A percentile compares a stretch with the other conserved stretches of the same genome.
Evolutionary conservation across 2,888 invertebrate genomes (phyloP).

Genomic region (Tuberolachnus salignus): DNA sequence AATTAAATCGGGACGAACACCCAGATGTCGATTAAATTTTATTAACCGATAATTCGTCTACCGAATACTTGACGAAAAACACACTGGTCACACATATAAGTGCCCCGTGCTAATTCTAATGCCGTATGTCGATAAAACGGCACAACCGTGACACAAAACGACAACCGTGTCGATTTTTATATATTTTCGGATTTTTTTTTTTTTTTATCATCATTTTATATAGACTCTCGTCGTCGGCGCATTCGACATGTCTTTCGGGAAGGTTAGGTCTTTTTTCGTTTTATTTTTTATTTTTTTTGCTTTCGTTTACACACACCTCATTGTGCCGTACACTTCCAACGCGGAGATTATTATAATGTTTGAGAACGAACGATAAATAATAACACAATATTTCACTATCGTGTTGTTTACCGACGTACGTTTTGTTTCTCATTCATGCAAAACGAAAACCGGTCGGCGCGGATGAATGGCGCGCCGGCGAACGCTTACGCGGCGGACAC

Average conservation of each 20-base stretch:
- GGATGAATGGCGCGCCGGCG: constrained; percentile 26
- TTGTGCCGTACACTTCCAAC: neutral
- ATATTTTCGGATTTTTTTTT: neutral
- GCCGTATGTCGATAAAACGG: too few species aligned
- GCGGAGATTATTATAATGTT: constrained; percentile 23
- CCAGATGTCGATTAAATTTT: too few species aligned
- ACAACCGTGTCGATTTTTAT: neutral
- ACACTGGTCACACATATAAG: too few species aligned
- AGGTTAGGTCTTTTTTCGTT: constrained; percentile 29
- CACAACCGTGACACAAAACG: too few species aligned
- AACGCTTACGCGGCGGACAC: neutral
- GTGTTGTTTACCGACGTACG: constrained; percentile 48
- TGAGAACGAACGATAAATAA: constrained; percentile 51
- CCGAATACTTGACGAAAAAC: too few species aligned
- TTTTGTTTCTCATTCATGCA: constrained; percentile 41
- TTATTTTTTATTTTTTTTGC: too few species aligned
- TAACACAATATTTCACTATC: constrained; percentile 33
- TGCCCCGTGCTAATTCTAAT: too few species aligned
- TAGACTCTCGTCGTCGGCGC: too few species aligned
- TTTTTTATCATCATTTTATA: too few species aligned
- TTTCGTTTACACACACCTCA: constrained; percentile 43
- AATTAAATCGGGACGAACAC: too few species aligned
- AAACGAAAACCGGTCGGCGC: constrained; percentile 43
- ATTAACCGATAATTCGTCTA: too few species aligned
- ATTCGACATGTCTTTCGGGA: neutral